Conservation (phyloP, 2,113 vertebrate genomes). For the Prochilodus magdalenae region DNA sequence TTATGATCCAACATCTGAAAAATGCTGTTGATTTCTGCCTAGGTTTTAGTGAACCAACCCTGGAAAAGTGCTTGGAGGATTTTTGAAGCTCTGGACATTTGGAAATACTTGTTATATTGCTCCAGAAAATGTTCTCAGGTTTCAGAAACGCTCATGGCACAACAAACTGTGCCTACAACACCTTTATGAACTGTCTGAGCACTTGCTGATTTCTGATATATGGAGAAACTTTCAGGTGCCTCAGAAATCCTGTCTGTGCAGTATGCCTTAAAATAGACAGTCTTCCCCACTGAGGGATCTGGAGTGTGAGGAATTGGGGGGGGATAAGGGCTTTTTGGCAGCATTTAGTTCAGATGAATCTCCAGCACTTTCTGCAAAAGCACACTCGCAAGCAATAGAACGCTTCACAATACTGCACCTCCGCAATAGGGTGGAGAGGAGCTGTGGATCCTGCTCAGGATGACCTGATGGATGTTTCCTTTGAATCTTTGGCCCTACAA, state of each 20-base stretch:
- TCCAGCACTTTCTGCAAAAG: neutral
- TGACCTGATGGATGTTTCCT: conserved; percentile 25
- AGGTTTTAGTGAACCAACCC: conserved; percentile 1
- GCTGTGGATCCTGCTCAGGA: conserved; percentile 6
- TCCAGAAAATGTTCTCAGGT: neutral
- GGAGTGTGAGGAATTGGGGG: neutral
- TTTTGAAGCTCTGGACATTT: neutral
- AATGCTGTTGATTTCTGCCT: conserved; percentile 18
- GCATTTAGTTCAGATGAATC: neutral
- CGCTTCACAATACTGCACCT: neutral
- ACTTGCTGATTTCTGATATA: neutral
- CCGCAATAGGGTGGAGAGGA: neutral
- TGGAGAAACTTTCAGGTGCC: neutral
- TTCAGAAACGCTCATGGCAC: neutral
- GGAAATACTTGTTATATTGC: neutral
- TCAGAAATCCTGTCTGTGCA: neutral
- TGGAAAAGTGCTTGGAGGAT: neutral
- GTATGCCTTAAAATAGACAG: neutral
- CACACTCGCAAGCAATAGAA: neutral
- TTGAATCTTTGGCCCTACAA: neutral
- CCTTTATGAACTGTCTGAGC: too few relatives aligned
- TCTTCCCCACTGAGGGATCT: neutral
- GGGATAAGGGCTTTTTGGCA: neutral
- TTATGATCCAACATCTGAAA: conserved; percentile 38
- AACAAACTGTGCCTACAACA: neutral